Evolutionary conservation across 2,888 invertebrate genomes (phyloP).

Genomic region (Caenorhabditis sp.): DNA sequence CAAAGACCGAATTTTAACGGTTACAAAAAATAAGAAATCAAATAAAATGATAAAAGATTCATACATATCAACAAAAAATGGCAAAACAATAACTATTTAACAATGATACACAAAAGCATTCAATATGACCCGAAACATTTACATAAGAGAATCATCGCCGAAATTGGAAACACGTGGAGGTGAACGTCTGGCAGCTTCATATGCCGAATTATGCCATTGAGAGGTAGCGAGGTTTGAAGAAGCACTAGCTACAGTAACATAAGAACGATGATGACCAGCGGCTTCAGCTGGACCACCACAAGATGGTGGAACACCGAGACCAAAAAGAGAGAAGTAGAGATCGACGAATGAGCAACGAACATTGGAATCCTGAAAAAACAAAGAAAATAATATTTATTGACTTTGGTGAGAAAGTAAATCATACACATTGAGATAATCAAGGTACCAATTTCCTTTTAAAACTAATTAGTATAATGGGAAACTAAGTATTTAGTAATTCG

Average conservation of each 20-base stretch:
- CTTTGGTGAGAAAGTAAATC: too few species aligned
- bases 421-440: too few species aligned
- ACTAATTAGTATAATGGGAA: too few species aligned
- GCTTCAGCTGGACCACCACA: conserved; percentile 41
- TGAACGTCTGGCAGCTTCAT: conserved; percentile 33
- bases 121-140: background rate
- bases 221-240: conserved; percentile 18
- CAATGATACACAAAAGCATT: background rate
- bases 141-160: conserved; percentile 37
- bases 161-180: conserved; percentile 24
- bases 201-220: conserved; percentile 37
- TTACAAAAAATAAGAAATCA: background rate
- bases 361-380: conserved; percentile 18
- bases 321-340: conserved; percentile 48
- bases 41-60: background rate
- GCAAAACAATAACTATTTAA: background rate
- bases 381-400: too few species aligned
- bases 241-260: conserved; percentile 19
- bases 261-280: conserved; percentile 39
- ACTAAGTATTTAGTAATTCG: too few species aligned
- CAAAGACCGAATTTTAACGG: background rate
- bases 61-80: background rate
- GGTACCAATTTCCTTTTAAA: too few species aligned
- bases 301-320: conserved; percentile 42
- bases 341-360: conserved; percentile 40